Base-by-base conservation (phyloP, 2,113 vertebrate genomes). In the Syngnathus scovelli region DNA sequence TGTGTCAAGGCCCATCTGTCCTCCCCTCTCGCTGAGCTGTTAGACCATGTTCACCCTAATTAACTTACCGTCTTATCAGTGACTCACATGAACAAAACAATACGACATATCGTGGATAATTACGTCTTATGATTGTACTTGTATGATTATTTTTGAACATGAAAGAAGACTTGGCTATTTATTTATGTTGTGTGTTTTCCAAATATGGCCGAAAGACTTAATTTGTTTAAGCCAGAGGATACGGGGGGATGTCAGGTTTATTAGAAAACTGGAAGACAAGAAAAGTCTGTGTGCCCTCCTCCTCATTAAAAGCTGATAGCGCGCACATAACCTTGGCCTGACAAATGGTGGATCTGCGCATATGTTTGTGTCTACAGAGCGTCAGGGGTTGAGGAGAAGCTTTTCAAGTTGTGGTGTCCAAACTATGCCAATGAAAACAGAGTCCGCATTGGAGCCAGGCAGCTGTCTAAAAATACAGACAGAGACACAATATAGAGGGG, bases 1-100 rank as follows among this genome's bases (percentile, higher is more conserved):
- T 4, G 77, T 85, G 90, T 91, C 90, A 91, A 91, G 91, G 90
- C 83, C 85, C 76, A 76, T 77, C 89, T 86, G 81, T 88, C 82
- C 85, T 86, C 83, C 80, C 82, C 74, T 81, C 79, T 78, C 83
- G 43, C 79, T 78, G 82, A 88, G 85, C 71, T 82, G 86, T 86
- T 88, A 86, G 80, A 85, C 81, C 78, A 75, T 80, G 86, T 83
- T 89, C 76, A 76, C 80, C 73, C 88, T 90, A 90, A 92, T 92
- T 91, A 91, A 89, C 86, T 88, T 85, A 87, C 70, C n/a, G 73
- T 72, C 86, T 92, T 91, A 91, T 91, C 89, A 56, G 76, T 66
- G 74, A 67, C 59, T 55, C 37, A 55, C 52, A 54, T 71, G 58
- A 43, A 61, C 36, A 64, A 67, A 61, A 39, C 19, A 61, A 38